A percentile compares a stretch with the other conserved stretches of the same genome.
These are phyloP conservation scores for Trissonchulus sp. DNA, from an alignment of 2,888 invertebrate genomes.

Conservation along the genomic window DNA sequence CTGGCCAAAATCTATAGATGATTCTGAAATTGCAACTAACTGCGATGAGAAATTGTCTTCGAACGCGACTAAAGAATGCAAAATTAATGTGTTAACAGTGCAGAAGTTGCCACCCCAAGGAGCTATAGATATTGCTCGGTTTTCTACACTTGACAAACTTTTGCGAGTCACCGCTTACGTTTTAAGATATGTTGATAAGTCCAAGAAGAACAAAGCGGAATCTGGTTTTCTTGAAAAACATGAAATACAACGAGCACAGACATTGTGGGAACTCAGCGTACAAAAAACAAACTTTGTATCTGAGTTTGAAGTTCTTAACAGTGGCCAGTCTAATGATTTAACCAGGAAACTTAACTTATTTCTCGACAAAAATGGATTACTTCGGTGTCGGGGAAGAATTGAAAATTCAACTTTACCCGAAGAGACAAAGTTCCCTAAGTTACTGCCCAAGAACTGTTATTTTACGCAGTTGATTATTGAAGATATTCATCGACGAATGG, in stretches of 20 bases:
- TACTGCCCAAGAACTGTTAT: not conserved
- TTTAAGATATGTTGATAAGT: too few relatives aligned
- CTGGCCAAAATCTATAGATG: constrained; percentile 24
- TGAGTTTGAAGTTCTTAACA: not conserved
- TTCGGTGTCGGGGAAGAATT: not conserved
- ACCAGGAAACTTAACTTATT: not conserved
- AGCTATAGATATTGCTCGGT: not conserved
- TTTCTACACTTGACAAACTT: not conserved
- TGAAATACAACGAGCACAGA: not conserved
- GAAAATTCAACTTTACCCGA: not conserved
- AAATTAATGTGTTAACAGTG: too few relatives aligned
- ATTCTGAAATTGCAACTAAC: too few relatives aligned
- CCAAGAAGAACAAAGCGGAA: too few relatives aligned
- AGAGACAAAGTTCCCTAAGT: not conserved
- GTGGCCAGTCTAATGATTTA: not conserved
- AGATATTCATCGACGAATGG: not conserved
- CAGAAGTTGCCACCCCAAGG: too few relatives aligned
- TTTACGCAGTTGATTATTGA: too few relatives aligned
- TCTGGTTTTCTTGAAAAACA: not conserved
- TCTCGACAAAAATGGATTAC: not conserved
- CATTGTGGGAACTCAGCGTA: not conserved
- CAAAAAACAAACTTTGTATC: not conserved
- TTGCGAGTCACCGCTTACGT: not conserved
- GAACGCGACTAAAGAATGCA: too few relatives aligned
- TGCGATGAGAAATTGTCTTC: too few relatives aligned